Percentiles rank a stretch among this genome's conserved stretches.
phyloP scores from a whole-genome alignment of 2,797 vertebrate genomes.

The Enteromius treurensis region DNA sequence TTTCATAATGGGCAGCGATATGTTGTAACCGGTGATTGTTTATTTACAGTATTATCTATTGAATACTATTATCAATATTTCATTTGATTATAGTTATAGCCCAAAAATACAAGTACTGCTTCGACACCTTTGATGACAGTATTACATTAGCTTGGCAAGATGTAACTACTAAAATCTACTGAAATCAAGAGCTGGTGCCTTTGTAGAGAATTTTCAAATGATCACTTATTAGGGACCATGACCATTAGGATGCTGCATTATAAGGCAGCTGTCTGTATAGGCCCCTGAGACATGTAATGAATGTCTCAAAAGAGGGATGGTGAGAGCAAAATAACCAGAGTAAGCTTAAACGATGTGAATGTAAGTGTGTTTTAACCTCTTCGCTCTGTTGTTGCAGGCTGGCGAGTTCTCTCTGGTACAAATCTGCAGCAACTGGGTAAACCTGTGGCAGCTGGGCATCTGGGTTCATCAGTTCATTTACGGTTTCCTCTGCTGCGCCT shows the following conservation, averaged over 20 bases:
- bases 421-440: conserved; percentile 87
- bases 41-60: not conserved
- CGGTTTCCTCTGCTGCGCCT: conserved; percentile 86
- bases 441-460: conserved; percentile 93
- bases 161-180: not conserved
- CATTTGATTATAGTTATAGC: not conserved
- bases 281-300: not conserved
- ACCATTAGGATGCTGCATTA: not conserved
- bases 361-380: conserved; percentile 73
- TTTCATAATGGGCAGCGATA: not conserved
- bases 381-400: conserved; percentile 93
- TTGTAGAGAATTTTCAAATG: not conserved
- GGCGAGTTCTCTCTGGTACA: conserved; percentile 92
- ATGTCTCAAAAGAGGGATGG: not conserved
- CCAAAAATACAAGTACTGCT: not conserved
- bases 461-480: conserved; percentile 89
- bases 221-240: not conserved
- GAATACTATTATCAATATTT: not conserved
- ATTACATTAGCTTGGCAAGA: not conserved
- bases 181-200: not conserved
- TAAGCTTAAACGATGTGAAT: conserved; percentile 2
- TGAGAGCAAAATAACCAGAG: not conserved
- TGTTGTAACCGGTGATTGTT: not conserved
- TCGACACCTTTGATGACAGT: no score
- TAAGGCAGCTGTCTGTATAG: not conserved